phyloP scores from a whole-genome alignment of 2,113 vertebrate genomes.

The Pycnonotus jocosus region DNA sequence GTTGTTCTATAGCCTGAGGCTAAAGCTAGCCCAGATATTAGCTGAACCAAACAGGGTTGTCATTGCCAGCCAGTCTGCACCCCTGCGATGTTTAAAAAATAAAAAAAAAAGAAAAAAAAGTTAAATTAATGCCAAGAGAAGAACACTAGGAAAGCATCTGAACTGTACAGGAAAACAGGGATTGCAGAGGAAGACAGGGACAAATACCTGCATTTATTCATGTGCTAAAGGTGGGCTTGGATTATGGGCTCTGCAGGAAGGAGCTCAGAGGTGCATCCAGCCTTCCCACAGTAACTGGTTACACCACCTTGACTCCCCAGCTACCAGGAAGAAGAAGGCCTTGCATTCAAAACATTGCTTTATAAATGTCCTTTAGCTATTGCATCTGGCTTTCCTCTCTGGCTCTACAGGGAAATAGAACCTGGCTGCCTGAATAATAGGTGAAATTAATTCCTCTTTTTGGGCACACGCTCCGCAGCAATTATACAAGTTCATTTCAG shows the following conservation, averaged over 20 bases:
- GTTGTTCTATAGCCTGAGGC: conserved; percentile 19
- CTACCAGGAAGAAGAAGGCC: not conserved
- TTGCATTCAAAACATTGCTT: not conserved
- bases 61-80: not conserved
- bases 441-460: not conserved
- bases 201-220: not conserved
- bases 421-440: not conserved
- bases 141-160: not conserved
- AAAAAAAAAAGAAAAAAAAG: not conserved
- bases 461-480: not conserved
- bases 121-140: not conserved
- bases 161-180: not conserved
- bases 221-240: not conserved
- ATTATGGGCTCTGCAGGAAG: not conserved
- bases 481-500: not conserved
- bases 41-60: conserved; percentile 43
- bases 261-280: not conserved
- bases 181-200: not conserved
- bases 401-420: not conserved
- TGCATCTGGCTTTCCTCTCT: not conserved
- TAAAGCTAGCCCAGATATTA: conserved; percentile 59
- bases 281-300: not conserved
- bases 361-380: not conserved
- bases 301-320: not conserved
- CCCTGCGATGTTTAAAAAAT: not conserved